These are phyloP conservation scores for Ooceraea biroi DNA, from an alignment of 1,140 invertebrate species.

Conservation along the genomic window DNA sequence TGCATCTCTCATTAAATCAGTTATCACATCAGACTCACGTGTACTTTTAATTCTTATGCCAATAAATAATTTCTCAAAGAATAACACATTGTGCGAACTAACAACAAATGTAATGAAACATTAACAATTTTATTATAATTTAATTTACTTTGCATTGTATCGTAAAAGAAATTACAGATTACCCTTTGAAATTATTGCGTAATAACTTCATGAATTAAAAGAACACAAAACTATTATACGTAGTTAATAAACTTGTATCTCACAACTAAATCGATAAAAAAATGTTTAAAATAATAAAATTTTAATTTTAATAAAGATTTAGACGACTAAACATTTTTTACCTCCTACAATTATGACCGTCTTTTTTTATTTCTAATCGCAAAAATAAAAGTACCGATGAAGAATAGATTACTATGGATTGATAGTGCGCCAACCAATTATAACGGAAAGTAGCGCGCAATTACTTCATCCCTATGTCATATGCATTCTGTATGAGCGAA, in stretches of 20 bases:
- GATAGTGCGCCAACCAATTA: not conserved
- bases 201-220: no score
- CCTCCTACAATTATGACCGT: not conserved
- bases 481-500: conserved; percentile 63
- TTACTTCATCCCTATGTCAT: conserved; percentile 62
- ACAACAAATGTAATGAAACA: no score
- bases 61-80: not conserved
- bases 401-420: not conserved
- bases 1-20: conserved; percentile 33
- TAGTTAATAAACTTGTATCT: no score
- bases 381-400: not conserved
- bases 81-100: not conserved
- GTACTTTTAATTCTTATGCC: not conserved
- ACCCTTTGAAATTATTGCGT: no score
- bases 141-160: no score
- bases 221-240: no score
- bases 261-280: no score
- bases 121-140: no score
- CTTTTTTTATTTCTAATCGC: not conserved
- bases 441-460: conserved; percentile 54
- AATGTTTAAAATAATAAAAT: no score
- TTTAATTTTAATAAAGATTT: not conserved
- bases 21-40: not conserved
- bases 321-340: not conserved
- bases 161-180: no score